A percentile compares a stretch with the other conserved stretches of the same genome.
Evolutionary conservation across 2,888 invertebrate genomes (phyloP).

Genomic region (Lamellibrachia columna): DNA sequence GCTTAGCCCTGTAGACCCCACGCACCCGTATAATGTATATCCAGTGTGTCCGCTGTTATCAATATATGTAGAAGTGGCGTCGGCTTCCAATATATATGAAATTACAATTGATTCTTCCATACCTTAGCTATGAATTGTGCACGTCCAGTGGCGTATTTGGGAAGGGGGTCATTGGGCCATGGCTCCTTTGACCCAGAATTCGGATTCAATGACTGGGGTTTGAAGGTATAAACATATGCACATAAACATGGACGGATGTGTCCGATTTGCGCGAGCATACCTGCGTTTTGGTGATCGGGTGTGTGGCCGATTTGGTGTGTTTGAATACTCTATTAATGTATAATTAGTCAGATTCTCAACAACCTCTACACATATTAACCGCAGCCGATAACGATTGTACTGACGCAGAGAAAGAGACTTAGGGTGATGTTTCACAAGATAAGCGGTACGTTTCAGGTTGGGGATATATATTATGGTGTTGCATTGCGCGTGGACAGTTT

Average conservation of each 20-base stretch:
- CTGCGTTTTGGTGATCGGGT: background rate
- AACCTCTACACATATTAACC: background rate
- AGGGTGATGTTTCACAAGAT: background rate
- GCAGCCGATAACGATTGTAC: background rate
- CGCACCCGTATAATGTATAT: too few species aligned
- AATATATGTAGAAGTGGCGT: too few species aligned
- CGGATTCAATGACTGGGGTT: background rate
- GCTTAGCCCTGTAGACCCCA: too few species aligned
- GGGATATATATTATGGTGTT: background rate
- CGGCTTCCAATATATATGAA: too few species aligned
- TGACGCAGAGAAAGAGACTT: background rate
- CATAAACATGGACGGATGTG: background rate
- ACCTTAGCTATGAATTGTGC: too few species aligned
- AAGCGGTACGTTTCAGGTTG: background rate
- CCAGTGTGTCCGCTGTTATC: too few species aligned
- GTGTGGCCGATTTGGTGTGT: background rate
- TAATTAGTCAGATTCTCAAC: background rate
- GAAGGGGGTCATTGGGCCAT: too few species aligned
- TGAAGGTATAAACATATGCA: background rate
- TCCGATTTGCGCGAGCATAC: background rate
- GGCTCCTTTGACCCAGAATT: too few species aligned
- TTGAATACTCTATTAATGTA: background rate
- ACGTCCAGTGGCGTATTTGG: too few species aligned
- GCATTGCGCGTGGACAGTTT: background rate
- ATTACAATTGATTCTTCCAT: too few species aligned